Conservation (phyloP, 2,113 vertebrate species). For the Halichoerus grypus region DNA sequence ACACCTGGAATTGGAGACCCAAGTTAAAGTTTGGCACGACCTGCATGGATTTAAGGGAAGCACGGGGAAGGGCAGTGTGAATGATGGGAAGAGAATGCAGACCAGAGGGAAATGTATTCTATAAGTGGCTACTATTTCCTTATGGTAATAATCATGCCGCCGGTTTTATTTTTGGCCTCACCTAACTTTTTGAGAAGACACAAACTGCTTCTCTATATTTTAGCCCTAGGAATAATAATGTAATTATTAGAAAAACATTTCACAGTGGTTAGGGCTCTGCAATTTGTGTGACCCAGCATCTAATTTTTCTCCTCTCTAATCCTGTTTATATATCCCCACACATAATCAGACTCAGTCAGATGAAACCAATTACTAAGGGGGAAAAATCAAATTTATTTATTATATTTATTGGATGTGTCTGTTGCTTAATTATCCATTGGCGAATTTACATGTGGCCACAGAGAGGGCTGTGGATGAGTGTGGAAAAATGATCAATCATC, state of each 20-base stretch:
- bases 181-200: background rate
- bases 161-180: constrained; percentile 57
- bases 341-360: constrained; percentile 75
- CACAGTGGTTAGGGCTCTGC: constrained; percentile 21
- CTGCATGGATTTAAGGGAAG: background rate
- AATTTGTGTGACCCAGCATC: constrained; percentile 63
- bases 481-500: constrained; percentile 63
- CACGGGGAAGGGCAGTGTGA: background rate
- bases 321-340: constrained; percentile 70
- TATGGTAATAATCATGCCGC: background rate
- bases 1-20: background rate
- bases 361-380: constrained; percentile 81
- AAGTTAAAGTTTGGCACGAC: background rate
- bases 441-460: constrained; percentile 65
- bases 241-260: constrained; percentile 59
- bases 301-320: constrained; percentile 78
- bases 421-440: constrained; percentile 81
- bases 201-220: constrained; percentile 5
- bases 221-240: constrained; percentile 58
- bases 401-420: constrained; percentile 81
- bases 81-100: background rate
- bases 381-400: constrained; percentile 81
- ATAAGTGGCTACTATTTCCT: background rate
- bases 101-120: background rate
- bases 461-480: constrained; percentile 30